These are phyloP conservation scores for Pagrus major DNA, from an alignment of 2,113 vertebrate genomes.

Conservation along the genomic window DNA sequence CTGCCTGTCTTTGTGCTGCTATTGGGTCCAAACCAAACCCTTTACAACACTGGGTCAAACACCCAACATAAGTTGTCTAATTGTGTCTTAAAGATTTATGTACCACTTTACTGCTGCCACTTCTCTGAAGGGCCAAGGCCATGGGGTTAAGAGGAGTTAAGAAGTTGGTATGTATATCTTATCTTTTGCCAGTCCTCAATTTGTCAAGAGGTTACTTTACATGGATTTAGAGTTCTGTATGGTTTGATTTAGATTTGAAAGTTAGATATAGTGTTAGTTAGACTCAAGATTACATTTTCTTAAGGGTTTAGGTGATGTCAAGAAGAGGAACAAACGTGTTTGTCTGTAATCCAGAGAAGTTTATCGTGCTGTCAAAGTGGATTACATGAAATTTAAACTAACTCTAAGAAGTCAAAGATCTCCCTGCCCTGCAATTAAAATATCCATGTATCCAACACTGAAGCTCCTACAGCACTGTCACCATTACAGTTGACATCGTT, in stretches of 20 bases:
- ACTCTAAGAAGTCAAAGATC: background rate
- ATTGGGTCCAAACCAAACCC: too few species aligned
- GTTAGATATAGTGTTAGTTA: background rate
- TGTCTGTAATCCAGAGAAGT: background rate
- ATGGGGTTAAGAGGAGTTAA: background rate
- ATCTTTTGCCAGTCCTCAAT: background rate
- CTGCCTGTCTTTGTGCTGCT: too few species aligned
- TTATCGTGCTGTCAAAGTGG: background rate
- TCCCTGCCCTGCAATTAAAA: background rate
- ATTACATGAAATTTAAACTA: background rate
- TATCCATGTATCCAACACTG: background rate
- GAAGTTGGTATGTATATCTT: background rate
- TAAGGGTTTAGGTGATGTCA: background rate
- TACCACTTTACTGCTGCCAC: conserved; percentile 12
- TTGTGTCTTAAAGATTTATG: conserved; percentile 23
- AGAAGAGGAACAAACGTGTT: background rate
- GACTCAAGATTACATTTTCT: background rate
- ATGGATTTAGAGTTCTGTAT: background rate
- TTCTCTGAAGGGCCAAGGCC: background rate
- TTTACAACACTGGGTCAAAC: background rate
- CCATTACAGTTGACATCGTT: background rate
- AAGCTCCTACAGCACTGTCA: background rate
- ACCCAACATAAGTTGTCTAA: background rate
- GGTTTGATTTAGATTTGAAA: background rate
- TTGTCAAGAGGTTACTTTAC: background rate